Evolutionary conservation across 1,140 invertebrate species (phyloP), one percentile per base, ranked within the genome.

Genomic region (Cydia amplana): DNA sequence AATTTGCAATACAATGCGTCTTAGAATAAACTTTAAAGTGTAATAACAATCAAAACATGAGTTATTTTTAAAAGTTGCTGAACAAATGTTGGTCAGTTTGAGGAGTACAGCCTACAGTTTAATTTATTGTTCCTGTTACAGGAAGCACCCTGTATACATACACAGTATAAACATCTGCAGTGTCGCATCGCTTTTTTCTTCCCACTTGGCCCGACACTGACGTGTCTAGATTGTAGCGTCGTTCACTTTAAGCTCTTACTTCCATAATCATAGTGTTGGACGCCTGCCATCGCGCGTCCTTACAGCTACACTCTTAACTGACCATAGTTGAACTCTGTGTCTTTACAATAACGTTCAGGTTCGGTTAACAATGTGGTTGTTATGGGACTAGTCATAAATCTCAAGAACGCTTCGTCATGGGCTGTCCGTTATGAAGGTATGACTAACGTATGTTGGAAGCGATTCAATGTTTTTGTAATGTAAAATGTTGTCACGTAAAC

Each of bases 381-480:
- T 43, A 46, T 46, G 43, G 40, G 10, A 14, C 43, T 40, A 40
- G 46, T 9, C 49, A 51, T 51, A 51, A 51, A 18, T 51, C 16
- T 51, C n/a, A 18, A 51, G 49, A 51, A 6, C 49, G 49, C 49
- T 51, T 51, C 49, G 49, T 51, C 49, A 18, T 51, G 16, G 10
- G n/a, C 49, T 51, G 49, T 51, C 49, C 49, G 49, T 51, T 51
- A 51, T 51, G 49, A 51, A 51, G 49, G n/a, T 18, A 51, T 51
- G 49, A 51, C 49, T 51, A 18, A 18, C 49, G 49, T 51, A 51
- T 51, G n/a, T 51, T 51, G 49, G n/a, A 51, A 51, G n/a, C 49
- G 4, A 18, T 51, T 51, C 49, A 49, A 49, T 51, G n/a, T 51
- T n/a, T 51, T 51, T 51, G 43, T 51, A 18, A 51, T 51, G 49